Evolutionary conservation across 2,888 invertebrate genomes (phyloP), one percentile per base, ranked within the genome.

Genomic region (Papilio gigon): DNA sequence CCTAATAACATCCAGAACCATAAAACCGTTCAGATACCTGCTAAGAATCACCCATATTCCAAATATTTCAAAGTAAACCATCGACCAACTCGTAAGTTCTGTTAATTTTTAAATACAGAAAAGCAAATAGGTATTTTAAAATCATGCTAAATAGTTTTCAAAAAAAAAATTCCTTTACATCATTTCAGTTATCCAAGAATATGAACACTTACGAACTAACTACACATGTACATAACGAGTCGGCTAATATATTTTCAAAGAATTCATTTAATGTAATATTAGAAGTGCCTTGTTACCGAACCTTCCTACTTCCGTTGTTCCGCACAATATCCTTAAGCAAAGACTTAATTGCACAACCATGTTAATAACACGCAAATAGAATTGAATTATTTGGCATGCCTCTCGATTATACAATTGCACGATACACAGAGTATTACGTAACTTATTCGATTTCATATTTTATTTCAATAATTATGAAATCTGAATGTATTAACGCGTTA

Each of bases 231-330:
- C 8, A 30, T 30, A n/a, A 30, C 30, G 27, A 17, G n/a, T 17
- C 12, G 12, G 4, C 1, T 44, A 56, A 17, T 56, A 17, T n/a
- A 17, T 56, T n/a, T 56, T 56, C 30, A 4, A 1, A 30, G 30
- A 56, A 56, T 56, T 17, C 1, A 53, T 53, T 53, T n/a, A 27
- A 56, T 30, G 53, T 30, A 56, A 30, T 17, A 53, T 37, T 17
- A 25, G 42, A 56, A 58, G 63, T 22, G 47, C 47, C 14, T 5
- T 1, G 69, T 72, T 66, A 71, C 72, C 67, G 70, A 75, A 66
- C 56, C 40, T 88, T 84, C 88, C 85, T 83, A 74, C 75, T 89
- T 89, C 89, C 88, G 83, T 74, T 80, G 75, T 85, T 82, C 85
- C 85, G 81, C 79, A 77, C 80, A 78, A 78, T 77, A 68, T 71